Conservation (phyloP, 2,113 vertebrate genomes). For the Agelaius tricolor region DNA sequence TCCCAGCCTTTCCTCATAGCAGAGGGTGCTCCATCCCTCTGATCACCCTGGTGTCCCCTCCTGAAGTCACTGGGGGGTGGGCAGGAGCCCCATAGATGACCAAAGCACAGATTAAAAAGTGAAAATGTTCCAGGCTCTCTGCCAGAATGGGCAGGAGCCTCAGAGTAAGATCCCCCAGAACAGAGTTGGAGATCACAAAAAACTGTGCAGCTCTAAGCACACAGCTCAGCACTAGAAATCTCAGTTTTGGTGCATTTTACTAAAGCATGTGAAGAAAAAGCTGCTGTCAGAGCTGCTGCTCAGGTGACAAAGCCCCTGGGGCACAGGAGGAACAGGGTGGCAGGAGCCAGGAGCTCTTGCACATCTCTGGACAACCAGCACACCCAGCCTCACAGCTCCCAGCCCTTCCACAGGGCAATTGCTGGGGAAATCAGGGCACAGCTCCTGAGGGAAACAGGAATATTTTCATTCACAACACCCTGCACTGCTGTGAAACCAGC, state of each 20-base stretch:
- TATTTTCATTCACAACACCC: constrained; percentile 9
- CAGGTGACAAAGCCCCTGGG: fast-evolving
- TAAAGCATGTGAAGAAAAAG: not conserved
- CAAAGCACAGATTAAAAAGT: not conserved
- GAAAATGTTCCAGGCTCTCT: not conserved
- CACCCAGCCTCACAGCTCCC: not conserved
- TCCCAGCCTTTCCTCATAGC: not conserved
- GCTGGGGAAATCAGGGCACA: not conserved
- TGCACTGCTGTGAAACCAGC: constrained; percentile 29
- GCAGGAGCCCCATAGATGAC: fast-evolving
- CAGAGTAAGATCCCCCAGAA: not conserved
- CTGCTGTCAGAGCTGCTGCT: not conserved
- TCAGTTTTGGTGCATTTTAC: not conserved
- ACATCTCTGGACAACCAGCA: not conserved
- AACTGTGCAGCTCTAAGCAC: not conserved
- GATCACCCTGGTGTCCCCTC: not conserved
- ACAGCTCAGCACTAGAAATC: not conserved
- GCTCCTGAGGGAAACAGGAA: not conserved
- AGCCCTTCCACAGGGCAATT: not conserved
- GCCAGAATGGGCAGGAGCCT: not conserved
- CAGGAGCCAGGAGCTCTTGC: not conserved
- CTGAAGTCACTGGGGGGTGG: not conserved
- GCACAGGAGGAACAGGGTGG: not conserved
- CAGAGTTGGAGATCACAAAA: not conserved
- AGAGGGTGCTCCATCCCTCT: not conserved